Base-by-base conservation (phyloP, 2,113 vertebrate species). In the Callorhinus ursinus region DNA sequence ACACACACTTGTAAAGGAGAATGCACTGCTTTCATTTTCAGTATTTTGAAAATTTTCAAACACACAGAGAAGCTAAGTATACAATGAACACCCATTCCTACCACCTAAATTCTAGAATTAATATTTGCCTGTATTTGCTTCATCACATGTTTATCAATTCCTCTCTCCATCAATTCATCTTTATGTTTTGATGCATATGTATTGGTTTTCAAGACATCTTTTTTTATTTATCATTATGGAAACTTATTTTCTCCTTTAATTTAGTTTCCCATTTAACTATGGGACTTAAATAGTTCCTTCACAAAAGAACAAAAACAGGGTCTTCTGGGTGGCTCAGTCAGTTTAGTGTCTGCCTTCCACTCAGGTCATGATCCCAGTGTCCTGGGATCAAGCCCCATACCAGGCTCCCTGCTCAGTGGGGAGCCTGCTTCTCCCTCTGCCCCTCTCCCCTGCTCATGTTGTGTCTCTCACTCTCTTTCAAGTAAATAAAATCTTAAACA, bases 241-340 rank as follows among this genome's bases (percentile, higher is more conserved):
- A 95, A 92, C 4, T 39, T 84, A 49, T 95, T 96, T 90, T 46
- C 36, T 85, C 39, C 10, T 97, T 97, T 53, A 46, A 61, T 67
- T 81, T 61, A 82, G 55, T 89, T 86, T 96, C 31, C 55, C 49
- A 93, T 57, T 89, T 84, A 93, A 94, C 8, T 93, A 77, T 82
- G 76, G 26, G 3, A 89, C 46, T 79, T 89, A 84, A 74, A 82
- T 18, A 96, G 72, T 53, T 88, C 67, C 77, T 93, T 83, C 67
- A 92, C 57, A 79, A 74, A 79, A 90, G 59, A 49, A 39, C 7
- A 55, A n/a, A 39, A 69, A 79, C 31, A 49, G 14, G 31, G 63
- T 31, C 14, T 7, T 31, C 63, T 16, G 1, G 63, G 31, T 33
- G 14, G 31, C 14, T 67, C 31, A 67, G 14, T 31, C 31, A 1